Base-by-base conservation (phyloP, 2,113 vertebrate genomes). In the Oncorhynchus clarkii region DNA sequence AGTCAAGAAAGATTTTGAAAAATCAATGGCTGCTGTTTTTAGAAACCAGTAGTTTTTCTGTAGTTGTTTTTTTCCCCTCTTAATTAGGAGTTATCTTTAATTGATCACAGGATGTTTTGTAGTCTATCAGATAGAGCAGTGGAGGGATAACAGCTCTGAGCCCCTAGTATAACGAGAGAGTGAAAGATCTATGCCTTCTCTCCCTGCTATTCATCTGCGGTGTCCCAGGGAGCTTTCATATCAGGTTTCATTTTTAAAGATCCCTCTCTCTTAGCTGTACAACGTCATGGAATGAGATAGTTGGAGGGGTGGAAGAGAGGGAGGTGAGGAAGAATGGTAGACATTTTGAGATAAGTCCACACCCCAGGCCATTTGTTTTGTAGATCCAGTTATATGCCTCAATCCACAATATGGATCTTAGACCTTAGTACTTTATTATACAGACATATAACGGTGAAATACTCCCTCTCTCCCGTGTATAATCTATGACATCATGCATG, bases 51-150 rank as follows among this genome's bases (percentile, higher is more conserved):
- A 68, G 31, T 67, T n/a, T 73, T 73, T 51, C 48, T 67, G 5
- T 13, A 12, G 39, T 34, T 22, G 48, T 48, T 29, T 64, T 54
- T 34, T 54, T n/a, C 64, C 16, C 2, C 8, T 11, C 71, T 70
- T 82, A 77, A 73, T 81, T 74, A 78, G 69, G 71, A 67, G n/a
- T 77, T 73, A 73, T 85, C 57, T 84, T 80, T 80, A 83, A 80
- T 79, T 69, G 74, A 78, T 79, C 34, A 77, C 68, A 68, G 39
- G 71, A 71, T 71, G 68, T 22, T 74, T 57, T 51, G 20, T 64
- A 16, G 59, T 71, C 16, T 67, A 54, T 4, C 51, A 70, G 70
- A 60, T 59, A 69, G 64, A 8, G 26, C 51, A 27, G 29, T 20
- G 16, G n/a, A 62, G 59, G n/a, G 11, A 59, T 3, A 59, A 70